Base-by-base conservation (phyloP, 1,140 invertebrate genomes). In the Drosophila novamexicana region DNA sequence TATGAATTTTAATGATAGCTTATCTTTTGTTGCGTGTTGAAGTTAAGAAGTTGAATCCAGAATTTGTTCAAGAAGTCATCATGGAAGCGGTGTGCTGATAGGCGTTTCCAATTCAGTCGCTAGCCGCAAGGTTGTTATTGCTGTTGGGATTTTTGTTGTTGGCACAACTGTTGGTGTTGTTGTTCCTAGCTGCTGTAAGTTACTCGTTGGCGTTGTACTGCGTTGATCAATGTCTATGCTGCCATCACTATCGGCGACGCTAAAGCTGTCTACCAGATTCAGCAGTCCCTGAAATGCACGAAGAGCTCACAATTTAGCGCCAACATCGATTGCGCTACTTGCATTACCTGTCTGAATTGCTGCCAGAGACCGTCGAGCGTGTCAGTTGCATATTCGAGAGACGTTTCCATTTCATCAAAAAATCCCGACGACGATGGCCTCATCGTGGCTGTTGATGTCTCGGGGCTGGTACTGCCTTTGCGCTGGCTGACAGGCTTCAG, bases 291-390 rank as follows among this genome's bases (percentile, higher is more conserved):
- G 61, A 32, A 63, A 67, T 45, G 47, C 7, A 65, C 40, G 52
- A 36, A 64, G 16, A 62, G 14, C 12, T 57, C 8, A 44, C 6
- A 49, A 29, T 68, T 39, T 50, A n/a, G 1, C 14, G 32, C 9
- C 8, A 18, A 6, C 29, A 45, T 16, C 12, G 8, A 45, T 14
- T 49, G 4, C 7, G 16, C n/a, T 37, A 2, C 39, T 57, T 36
- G 18, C 42, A 57, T 78, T 85, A 85, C 81, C 67, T 81, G 79
- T 62, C 45, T 75, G 34, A 86, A 86, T 56, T 79, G 50, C 50
- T 73, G 71, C 78, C 71, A 86, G 1, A 86, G 42, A 44, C 49
- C 45, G 36, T 79, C 62, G 12, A 78, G 64, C 2, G 37, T 69
- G 22, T 73, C 68, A 44, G 71, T 75, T 73, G 82, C 75, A 53